Base-by-base conservation (phyloP, 2,888 invertebrate genomes). In the Lomographa bimaculata region DNA sequence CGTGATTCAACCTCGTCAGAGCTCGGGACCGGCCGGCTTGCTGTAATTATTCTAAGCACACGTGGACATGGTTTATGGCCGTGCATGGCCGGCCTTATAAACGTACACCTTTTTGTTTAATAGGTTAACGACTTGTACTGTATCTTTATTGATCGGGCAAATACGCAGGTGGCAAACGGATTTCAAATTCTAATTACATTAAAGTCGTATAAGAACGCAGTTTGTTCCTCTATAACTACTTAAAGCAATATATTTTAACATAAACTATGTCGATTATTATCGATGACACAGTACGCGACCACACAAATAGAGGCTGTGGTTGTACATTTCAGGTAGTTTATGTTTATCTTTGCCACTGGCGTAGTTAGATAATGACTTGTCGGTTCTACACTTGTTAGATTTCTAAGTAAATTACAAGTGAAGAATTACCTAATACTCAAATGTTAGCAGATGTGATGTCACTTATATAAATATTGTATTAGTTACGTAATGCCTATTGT, bases 11-110 rank as follows among this genome's bases (percentile, higher is more conserved):
- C 68, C 60, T 63, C 67, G 68, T 63, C 70, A 64, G 67, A 73
- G 61, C 67, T 74, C 61, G 60, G 58, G 62, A 64, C 67, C 56
- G 54, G 57, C 60, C 60, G 61, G 60, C 68, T 54, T 52, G 60
- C 54, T 63, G 54, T 64, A 81, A 83, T 83, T 84, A 86, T 86
- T 86, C 85, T 58, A 66, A 77, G 72, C 82, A 83, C 83, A 86
- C 82, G 82, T 83, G 84, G 77, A 78, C 73, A 75, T 71, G 66
- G 66, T 77, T 81, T 81, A 83, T 74, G 70, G 60, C 60, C 65
- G 74, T 62, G 66, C 76, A 74, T 71, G 76, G 71, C 62, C 57
- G 65, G 76, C 70, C 71, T 80, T 72, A 75, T 76, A 75, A 79
- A 75, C 67, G 71, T 64, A 70, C 70, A 68, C 71, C 73, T 77